Evolutionary conservation across 2,888 invertebrate genomes (phyloP), one percentile per base, ranked within the genome.

Genomic region (Hemaris fuciformis): DNA sequence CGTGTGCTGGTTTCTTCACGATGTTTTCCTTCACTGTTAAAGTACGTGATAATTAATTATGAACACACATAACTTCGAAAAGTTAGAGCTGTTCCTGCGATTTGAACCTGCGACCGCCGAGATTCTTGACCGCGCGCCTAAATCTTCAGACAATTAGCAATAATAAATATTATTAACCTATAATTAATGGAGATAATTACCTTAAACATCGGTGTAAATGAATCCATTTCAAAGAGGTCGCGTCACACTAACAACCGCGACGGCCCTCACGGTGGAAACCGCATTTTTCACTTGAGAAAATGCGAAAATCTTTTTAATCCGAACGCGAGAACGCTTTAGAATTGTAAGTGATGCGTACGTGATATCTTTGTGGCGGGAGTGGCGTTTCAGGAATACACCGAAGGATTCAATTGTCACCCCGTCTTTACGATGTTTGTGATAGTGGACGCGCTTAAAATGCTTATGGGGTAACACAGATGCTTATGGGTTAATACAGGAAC

Each of bases 221-320:
- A 46, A 2, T 25, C 45, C 18, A 25, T 25, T 63, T 59, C 56
- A 66, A 60, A 60, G 63, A 62, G 60, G 58, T 59, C 64, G 59
- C 23, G 34, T 61, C 62, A 59, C 57, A 62, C 59, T 63, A 48
- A 60, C 57, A 18, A 31, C 48, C 61, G 48, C 59, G 18, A 48
- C 41, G 48, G 20, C 63, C 48, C 60, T 61, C 60, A 46, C 41
- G 45, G 58, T 42, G 56, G 59, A 65, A 67, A 64, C 62, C 56
- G 58, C 64, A 65, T 62, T 66, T 60, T 62, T 56, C 48, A 57
- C 61, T 59, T 13, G 45, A 62, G 61, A 60, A 60, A 64, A 65
- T 57, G 46, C 41, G 42, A 60, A 56, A 61, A 53, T 20, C 34
- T 45, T 56, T 67, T 61, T 66, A 65, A 59, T 27, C 60, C 15